Percentiles rank a stretch among this genome's conserved stretches.
phyloP scores from a whole-genome alignment of 2,797 vertebrate species.

The Coregonus sp. region DNA sequence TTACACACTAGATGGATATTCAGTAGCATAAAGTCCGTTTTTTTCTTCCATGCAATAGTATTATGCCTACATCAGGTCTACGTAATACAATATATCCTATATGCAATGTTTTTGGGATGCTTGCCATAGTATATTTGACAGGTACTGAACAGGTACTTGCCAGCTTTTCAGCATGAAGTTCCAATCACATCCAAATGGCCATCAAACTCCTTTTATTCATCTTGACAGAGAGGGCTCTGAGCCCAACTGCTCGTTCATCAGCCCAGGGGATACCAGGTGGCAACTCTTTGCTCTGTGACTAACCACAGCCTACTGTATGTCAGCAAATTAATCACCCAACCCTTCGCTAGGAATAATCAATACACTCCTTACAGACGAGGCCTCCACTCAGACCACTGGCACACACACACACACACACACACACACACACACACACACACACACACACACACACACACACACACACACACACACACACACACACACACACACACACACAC shows the following conservation, averaged over 20 bases:
- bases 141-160: too few relatives aligned
- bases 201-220: constrained; percentile 31
- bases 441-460: not conserved
- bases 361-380: not conserved
- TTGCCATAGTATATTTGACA: too few relatives aligned
- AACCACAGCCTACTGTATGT: not conserved
- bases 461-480: not conserved
- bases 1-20: too few relatives aligned
- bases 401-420: not conserved
- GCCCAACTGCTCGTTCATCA: constrained; percentile 37
- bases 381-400: not conserved
- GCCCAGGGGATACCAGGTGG: not conserved
- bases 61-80: too few relatives aligned
- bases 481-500: not conserved
- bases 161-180: not conserved
- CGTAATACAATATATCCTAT: too few relatives aligned
- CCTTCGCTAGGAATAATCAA: constrained; percentile 12
- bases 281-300: not conserved
- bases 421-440: not conserved
- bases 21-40: too few relatives aligned
- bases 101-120: too few relatives aligned
- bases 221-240: constrained; percentile 45
- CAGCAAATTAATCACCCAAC: constrained; percentile 25
- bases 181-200: not conserved
- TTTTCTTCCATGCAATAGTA: too few relatives aligned